Evolutionary conservation across 2,888 invertebrate genomes (phyloP).

Genomic region (Melieria omissa): DNA sequence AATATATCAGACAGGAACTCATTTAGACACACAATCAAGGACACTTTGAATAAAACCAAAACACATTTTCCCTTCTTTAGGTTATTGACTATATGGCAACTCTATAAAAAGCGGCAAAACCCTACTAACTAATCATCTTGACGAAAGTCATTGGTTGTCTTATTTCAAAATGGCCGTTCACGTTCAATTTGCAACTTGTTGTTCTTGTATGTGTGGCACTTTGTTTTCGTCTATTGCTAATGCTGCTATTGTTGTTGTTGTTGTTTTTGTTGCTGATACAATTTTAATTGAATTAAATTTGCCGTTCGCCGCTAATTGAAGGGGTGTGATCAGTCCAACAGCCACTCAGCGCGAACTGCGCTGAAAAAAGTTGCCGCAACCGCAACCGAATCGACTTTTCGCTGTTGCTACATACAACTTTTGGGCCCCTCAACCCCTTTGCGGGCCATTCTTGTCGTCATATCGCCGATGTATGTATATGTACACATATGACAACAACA

Average conservation of each 20-base stretch:
- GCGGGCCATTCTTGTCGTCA: too few species aligned
- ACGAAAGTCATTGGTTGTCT: too few species aligned
- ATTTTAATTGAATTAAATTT: constrained; percentile 45
- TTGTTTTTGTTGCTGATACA: constrained; percentile 9
- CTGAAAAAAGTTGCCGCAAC: neutral
- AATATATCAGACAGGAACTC: too few species aligned
- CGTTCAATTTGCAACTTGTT: constrained; percentile 33
- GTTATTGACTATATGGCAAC: too few species aligned
- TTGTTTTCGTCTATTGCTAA: neutral
- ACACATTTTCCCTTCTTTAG: too few species aligned
- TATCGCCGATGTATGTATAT: too few species aligned
- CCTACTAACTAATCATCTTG: too few species aligned
- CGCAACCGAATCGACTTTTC: neutral
- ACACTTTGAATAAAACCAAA: too few species aligned
- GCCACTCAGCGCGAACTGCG: neutral
- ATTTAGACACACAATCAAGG: too few species aligned
- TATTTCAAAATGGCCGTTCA: constrained; percentile 44
- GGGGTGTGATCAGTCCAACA: constrained; percentile 49
- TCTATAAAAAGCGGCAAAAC: too few species aligned
- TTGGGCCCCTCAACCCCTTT: neutral
- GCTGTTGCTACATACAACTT: neutral
- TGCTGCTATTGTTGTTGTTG: neutral
- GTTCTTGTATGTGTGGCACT: neutral
- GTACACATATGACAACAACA: neutral
- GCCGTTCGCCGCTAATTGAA: constrained; percentile 47